These are phyloP conservation scores for Meles meles DNA, from an alignment of 2,113 vertebrate species.

Conservation along the genomic window DNA sequence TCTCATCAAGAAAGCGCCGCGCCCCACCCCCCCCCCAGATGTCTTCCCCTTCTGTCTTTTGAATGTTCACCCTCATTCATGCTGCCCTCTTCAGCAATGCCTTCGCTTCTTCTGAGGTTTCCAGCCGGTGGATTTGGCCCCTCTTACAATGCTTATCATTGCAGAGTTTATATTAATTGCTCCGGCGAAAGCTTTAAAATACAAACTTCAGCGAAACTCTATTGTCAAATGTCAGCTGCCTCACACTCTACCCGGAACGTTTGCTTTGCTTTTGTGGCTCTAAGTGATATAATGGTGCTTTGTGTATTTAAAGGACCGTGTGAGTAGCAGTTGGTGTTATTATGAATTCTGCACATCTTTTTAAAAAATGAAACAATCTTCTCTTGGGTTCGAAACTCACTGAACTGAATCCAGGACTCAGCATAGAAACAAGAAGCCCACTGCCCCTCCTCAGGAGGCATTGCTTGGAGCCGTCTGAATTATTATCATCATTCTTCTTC, in stretches of 20 bases:
- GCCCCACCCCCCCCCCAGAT: not conserved
- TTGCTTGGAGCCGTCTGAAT: not conserved
- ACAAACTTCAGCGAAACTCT: slow-evolving; percentile 26
- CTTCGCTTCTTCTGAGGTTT: not conserved
- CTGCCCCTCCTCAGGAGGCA: fast-evolving
- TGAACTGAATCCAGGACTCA: not conserved
- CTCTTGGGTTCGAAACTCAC: not conserved
- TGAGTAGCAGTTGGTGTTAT: not conserved
- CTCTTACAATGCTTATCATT: slow-evolving; percentile 42
- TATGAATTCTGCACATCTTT: not conserved
- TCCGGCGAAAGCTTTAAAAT: not conserved
- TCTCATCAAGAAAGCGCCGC: slow-evolving; percentile 65
- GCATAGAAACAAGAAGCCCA: not conserved
- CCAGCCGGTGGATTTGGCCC: not conserved
- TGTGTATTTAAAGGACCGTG: not conserved
- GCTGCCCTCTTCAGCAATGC: not conserved
- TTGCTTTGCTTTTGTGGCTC: slow-evolving; percentile 36
- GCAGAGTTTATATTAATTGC: slow-evolving; percentile 58
- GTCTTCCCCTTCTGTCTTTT: not conserved
- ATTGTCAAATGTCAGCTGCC: slow-evolving; percentile 37
- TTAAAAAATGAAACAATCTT: not conserved
- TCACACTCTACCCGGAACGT: not conserved
- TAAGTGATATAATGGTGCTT: not conserved
- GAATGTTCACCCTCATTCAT: not conserved
- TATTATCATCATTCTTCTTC: not conserved